A percentile compares a stretch with the other conserved stretches of the same genome.
These are phyloP conservation scores for Meteorus sp. DNA, from an alignment of 1,140 invertebrate species.

Conservation along the genomic window DNA sequence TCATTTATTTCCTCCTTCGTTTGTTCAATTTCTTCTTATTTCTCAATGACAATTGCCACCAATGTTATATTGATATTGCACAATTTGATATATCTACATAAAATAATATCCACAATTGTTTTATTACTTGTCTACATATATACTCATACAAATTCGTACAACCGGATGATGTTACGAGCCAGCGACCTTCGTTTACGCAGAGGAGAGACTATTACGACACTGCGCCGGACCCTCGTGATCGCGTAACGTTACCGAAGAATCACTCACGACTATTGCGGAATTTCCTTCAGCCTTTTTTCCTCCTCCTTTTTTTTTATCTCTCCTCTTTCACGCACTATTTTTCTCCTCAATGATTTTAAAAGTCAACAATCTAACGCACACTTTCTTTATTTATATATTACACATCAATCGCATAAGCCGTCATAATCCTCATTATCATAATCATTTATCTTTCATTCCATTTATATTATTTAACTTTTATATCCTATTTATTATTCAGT, in stretches of 20 bases:
- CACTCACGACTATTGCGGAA: slow-evolving; percentile 20
- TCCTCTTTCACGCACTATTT: not conserved
- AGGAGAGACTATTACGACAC: slow-evolving; percentile 20
- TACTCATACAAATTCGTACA: slow-evolving; percentile 5
- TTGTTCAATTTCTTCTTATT: too few relatives aligned
- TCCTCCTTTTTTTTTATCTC: not conserved
- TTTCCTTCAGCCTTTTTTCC: slow-evolving; percentile 14
- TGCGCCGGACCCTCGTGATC: slow-evolving; percentile 18
- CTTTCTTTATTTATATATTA: too few relatives aligned
- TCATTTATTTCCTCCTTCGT: too few relatives aligned
- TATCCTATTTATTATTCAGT: too few relatives aligned
- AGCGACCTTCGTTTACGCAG: slow-evolving; percentile 18
- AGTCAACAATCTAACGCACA: not conserved
- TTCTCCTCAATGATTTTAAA: not conserved
- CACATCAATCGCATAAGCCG: too few relatives aligned
- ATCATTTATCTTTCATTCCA: too few relatives aligned
- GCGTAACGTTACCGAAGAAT: slow-evolving; percentile 21
- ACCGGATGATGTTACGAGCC: slow-evolving; percentile 19
- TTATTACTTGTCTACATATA: too few relatives aligned
- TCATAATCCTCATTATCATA: too few relatives aligned
- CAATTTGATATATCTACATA: too few relatives aligned
- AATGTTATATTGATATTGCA: too few relatives aligned
- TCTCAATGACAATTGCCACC: too few relatives aligned
- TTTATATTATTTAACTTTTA: too few relatives aligned
- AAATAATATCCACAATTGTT: slow-evolving; percentile 2